Evolutionary conservation across 2,113 vertebrate genomes (phyloP).

Genomic region (Suncus etruscus): DNA sequence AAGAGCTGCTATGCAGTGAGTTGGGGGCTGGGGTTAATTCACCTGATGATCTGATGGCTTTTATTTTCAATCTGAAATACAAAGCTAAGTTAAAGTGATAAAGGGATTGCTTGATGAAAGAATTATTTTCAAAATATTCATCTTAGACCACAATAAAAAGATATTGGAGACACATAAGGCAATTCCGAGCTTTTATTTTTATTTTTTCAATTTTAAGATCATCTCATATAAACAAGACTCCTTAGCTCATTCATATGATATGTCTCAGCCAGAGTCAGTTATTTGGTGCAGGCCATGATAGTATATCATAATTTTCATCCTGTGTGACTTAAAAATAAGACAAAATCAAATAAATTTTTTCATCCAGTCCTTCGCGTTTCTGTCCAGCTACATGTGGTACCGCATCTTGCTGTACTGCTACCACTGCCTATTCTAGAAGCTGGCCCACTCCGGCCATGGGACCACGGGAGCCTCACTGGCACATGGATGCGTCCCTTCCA

Average conservation of each 20-base stretch:
- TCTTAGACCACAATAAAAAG: conserved; percentile 22
- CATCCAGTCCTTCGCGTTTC: conserved; percentile 94
- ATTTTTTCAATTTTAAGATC: not conserved
- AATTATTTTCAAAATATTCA: conserved; percentile 44
- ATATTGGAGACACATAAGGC: not conserved
- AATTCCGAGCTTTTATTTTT: not conserved
- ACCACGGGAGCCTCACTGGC: conserved; percentile 82
- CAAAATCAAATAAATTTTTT: not conserved
- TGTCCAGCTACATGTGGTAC: conserved; percentile 98
- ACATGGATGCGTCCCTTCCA: conserved; percentile 57
- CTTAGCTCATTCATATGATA: not conserved
- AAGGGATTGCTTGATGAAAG: conserved; percentile 35
- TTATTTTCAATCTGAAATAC: conserved; percentile 53
- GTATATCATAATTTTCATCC: not conserved
- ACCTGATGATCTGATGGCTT: conserved; percentile 45
- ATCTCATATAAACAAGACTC: not conserved
- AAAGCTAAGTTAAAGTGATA: conserved; percentile 29
- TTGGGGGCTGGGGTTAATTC: conserved; percentile 47
- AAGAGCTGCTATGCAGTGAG: conserved; percentile 21
- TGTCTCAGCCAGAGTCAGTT: not conserved
- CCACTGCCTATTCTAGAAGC: conserved; percentile 95
- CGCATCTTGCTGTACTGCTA: conserved; percentile 95
- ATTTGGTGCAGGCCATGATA: not conserved
- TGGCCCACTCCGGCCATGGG: conserved; percentile 81
- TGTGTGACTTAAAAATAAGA: not conserved